Percentiles rank a stretch among this genome's conserved stretches.
phyloP scores from a whole-genome alignment of 2,888 invertebrate species.

The Drosophila paranaensis region DNA sequence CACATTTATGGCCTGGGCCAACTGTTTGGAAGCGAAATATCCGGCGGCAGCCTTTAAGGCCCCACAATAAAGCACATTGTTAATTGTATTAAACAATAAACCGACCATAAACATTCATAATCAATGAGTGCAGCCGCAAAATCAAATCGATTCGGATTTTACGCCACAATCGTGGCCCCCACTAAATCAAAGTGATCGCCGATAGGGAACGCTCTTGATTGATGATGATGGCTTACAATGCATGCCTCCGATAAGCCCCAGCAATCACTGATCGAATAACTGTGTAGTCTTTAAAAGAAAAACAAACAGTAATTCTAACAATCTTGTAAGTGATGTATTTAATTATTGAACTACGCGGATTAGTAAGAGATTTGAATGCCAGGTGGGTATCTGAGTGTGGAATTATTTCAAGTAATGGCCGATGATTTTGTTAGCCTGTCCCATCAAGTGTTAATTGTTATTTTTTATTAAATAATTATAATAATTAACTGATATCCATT shows the following conservation, averaged over 20 bases:
- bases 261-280: conserved; percentile 11
- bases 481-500: not conserved
- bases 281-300: too few relatives aligned
- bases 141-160: conserved; percentile 55
- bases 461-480: not conserved
- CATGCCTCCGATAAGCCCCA: conserved; percentile 16
- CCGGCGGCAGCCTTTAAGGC: conserved; percentile 39
- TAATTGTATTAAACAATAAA: conserved; percentile 65
- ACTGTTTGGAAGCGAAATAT: conserved; percentile 33
- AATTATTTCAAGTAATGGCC: not conserved
- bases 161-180: conserved; percentile 29
- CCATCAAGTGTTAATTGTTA: conserved; percentile 26
- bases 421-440: not conserved
- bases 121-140: conserved; percentile 50
- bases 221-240: conserved; percentile 26
- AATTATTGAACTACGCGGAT: not conserved
- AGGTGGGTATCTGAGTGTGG: not conserved
- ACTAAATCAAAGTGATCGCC: conserved; percentile 52
- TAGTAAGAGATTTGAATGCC: not conserved
- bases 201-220: conserved; percentile 46
- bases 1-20: conserved; percentile 20
- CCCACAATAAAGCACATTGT: conserved; percentile 47
- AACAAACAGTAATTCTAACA: not conserved
- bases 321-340: not conserved
- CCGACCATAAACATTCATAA: conserved; percentile 56